Evolutionary conservation across 2,888 invertebrate genomes (phyloP).

Genomic region (Melieria omissa): DNA sequence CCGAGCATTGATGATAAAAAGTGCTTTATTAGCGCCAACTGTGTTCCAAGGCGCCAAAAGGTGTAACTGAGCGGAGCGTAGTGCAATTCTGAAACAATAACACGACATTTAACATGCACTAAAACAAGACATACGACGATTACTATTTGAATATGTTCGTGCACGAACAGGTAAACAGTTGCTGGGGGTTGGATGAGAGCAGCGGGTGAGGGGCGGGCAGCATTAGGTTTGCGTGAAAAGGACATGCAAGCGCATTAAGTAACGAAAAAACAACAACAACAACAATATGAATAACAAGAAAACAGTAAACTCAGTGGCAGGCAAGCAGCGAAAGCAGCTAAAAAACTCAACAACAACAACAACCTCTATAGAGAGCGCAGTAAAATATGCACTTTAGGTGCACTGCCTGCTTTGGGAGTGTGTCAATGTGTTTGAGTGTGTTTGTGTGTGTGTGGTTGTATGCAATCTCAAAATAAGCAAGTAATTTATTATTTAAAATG

Average conservation of each 20-base stretch:
- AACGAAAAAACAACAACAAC: too few relatives aligned
- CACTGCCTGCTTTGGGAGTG: background rate
- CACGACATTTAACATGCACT: conserved; percentile 48
- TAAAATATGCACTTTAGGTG: conserved; percentile 41
- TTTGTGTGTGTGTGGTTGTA: background rate
- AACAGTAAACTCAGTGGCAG: too few relatives aligned
- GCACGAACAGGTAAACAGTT: conserved; percentile 3
- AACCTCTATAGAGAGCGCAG: conserved; percentile 6
- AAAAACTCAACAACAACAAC: too few relatives aligned
- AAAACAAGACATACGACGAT: conserved; percentile 37
- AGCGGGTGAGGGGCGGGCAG: conserved; percentile 19
- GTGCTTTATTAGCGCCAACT: too few relatives aligned
- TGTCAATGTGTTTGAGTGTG: too few relatives aligned
- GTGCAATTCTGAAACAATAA: conserved; percentile 48
- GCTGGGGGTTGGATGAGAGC: conserved; percentile 18
- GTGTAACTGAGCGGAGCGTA: conserved; percentile 23
- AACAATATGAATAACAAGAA: too few relatives aligned
- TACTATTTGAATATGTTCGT: conserved; percentile 17
- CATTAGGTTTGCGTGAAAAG: conserved; percentile 38
- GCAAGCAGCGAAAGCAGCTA: too few relatives aligned
- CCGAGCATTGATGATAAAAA: too few relatives aligned
- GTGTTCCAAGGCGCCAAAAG: too few relatives aligned
- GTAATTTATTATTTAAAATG: conserved; percentile 4
- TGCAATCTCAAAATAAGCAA: background rate
- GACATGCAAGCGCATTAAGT: conserved; percentile 33